Percentiles rank a stretch among this genome's conserved stretches.
These are phyloP conservation scores for Cydia strobilella DNA, from an alignment of 1,140 invertebrate genomes.

Conservation along the genomic window DNA sequence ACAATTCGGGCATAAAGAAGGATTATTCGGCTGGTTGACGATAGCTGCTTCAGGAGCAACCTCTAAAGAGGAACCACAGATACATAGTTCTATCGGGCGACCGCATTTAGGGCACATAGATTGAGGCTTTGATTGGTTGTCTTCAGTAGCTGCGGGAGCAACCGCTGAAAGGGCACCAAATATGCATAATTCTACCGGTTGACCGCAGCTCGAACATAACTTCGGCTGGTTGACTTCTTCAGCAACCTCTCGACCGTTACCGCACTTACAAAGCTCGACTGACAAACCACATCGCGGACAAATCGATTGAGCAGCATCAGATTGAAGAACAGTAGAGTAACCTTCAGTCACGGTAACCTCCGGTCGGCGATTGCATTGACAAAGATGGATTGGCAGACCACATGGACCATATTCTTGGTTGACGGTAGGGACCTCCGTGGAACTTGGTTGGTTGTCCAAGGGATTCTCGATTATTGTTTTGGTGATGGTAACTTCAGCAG, in stretches of 20 bases:
- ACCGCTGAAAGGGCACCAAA: not conserved
- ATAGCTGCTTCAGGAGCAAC: not conserved
- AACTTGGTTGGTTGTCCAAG: not conserved
- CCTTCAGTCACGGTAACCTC: not conserved
- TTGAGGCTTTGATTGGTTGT: not conserved
- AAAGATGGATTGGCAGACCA: not conserved
- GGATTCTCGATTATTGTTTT: not conserved
- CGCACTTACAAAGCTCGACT: not conserved
- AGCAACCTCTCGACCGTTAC: not conserved
- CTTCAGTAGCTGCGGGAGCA: too few species aligned
- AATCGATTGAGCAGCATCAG: not conserved
- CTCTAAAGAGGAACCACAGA: not conserved
- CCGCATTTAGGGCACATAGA: not conserved
- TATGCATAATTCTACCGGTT: not conserved
- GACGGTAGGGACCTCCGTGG: not conserved
- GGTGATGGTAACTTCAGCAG: not conserved
- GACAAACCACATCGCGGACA: not conserved
- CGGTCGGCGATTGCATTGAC: not conserved
- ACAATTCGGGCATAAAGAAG: not conserved
- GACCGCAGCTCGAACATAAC: not conserved
- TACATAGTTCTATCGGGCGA: not conserved
- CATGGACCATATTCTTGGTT: not conserved
- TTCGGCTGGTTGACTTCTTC: not conserved
- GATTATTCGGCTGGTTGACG: not conserved
- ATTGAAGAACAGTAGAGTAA: not conserved